Percentiles rank a stretch among this genome's conserved stretches.
These are phyloP conservation scores for Pristionchus exspectatus DNA, from an alignment of 2,888 invertebrate species.

Conservation along the genomic window DNA sequence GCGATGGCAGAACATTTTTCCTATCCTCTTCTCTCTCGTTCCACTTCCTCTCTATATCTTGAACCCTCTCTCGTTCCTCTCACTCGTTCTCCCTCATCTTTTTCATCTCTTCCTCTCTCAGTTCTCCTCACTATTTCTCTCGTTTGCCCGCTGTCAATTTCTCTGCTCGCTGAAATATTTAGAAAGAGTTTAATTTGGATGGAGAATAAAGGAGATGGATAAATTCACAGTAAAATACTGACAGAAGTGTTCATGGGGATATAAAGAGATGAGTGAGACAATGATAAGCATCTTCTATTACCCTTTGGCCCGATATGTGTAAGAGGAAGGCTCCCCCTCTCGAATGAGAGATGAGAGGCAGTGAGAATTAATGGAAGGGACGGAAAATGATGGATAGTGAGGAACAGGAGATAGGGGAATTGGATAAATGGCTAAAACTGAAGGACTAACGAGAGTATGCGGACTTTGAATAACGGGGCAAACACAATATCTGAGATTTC, in stretches of 20 bases:
- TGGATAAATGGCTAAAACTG: no score
- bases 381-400: neutral
- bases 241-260: no score
- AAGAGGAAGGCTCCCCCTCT: neutral
- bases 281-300: neutral
- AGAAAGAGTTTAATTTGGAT: neutral
- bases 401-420: neutral
- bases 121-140: neutral
- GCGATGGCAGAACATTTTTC: neutral
- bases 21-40: neutral
- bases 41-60: no score
- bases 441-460: no score
- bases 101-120: neutral
- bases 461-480: no score
- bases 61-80: neutral
- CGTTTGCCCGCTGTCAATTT: neutral
- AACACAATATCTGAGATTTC: no score
- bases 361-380: neutral
- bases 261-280: neutral
- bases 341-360: neutral
- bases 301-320: neutral
- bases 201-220: neutral
- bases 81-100: neutral
- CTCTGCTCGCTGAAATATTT: neutral
- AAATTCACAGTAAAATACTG: no score